Conservation (phyloP, 2,113 vertebrate species). For the Heliornis fulica region DNA sequence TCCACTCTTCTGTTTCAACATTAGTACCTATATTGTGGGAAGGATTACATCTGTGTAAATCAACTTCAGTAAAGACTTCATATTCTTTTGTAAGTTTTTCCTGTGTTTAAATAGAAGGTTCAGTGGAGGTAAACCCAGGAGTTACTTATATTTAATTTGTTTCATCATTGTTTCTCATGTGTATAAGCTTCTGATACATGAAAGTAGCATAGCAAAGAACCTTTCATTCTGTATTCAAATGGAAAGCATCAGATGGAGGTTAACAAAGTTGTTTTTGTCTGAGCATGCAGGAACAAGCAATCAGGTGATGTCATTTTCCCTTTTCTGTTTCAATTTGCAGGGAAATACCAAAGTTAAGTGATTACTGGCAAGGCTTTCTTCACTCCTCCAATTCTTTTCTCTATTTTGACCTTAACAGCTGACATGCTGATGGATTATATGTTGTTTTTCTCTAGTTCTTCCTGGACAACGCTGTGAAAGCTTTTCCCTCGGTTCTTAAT, state of each 20-base stretch:
- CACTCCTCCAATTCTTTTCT: neutral
- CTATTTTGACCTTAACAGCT: neutral
- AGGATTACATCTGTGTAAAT: neutral
- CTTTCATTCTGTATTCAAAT: neutral
- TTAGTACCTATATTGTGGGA: neutral
- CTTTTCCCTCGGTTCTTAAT: conserved; percentile 75
- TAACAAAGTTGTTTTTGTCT: neutral
- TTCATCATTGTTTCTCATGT: neutral
- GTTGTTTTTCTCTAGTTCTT: conserved; percentile 84
- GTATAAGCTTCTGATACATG: neutral
- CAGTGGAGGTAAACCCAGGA: neutral
- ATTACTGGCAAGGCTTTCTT: neutral
- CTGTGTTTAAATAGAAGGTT: neutral
- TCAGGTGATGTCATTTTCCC: neutral
- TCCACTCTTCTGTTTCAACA: neutral
- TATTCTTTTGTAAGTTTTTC: neutral
- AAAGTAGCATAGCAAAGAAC: neutral
- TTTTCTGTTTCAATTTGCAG: neutral
- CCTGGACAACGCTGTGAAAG: conserved; percentile 77
- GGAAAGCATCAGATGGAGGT: neutral
- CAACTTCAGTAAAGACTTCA: neutral
- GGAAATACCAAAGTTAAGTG: neutral
- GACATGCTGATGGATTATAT: conserved; percentile 14
- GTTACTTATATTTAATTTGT: neutral
- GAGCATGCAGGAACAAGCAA: neutral